A percentile compares a stretch with the other conserved stretches of the same genome.
Conservation (phyloP, 2,113 vertebrate species). For the Leuciscus idus region DNA sequence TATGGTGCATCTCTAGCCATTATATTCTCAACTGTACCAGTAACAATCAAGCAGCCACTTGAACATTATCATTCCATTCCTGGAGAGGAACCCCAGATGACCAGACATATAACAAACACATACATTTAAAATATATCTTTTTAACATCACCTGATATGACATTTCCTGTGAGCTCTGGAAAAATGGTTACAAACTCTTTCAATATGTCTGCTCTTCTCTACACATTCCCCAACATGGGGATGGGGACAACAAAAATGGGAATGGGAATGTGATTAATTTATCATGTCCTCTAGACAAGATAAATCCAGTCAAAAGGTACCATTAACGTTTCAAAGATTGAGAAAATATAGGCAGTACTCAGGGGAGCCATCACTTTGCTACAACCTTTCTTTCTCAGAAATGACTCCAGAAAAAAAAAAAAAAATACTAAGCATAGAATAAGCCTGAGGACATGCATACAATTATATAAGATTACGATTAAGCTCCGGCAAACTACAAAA, state of each 20-base stretch:
- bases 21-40: background rate
- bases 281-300: background rate
- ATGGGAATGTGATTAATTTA: background rate
- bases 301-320: background rate
- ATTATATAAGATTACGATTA: constrained; percentile 11
- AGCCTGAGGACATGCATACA: background rate
- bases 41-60: background rate
- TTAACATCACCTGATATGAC: background rate
- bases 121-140: background rate
- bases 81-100: background rate
- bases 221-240: background rate
- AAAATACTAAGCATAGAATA: background rate
- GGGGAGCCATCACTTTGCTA: constrained; percentile 9
- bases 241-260: background rate
- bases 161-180: constrained; percentile 19
- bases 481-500: background rate
- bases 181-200: background rate
- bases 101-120: background rate
- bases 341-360: background rate
- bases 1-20: background rate
- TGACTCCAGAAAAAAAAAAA: background rate
- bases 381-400: background rate
- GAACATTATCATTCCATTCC: background rate
- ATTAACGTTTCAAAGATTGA: constrained; percentile 1
- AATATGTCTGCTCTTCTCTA: constrained; percentile 6